phyloP scores from a whole-genome alignment of 1,140 invertebrate genomes.

The Halesus radiatus region DNA sequence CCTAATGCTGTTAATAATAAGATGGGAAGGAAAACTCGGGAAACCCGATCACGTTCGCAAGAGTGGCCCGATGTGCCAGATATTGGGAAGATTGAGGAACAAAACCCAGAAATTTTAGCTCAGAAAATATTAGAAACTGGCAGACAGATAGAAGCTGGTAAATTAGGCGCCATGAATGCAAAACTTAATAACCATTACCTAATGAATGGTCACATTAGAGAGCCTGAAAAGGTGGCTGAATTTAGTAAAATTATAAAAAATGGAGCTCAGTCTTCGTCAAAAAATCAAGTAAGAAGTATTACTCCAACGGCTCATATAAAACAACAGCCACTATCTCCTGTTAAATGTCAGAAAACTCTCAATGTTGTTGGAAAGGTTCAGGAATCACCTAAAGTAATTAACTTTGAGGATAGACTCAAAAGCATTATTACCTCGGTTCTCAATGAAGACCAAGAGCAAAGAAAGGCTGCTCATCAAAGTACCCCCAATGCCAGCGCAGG shows the following conservation, averaged over 20 bases:
- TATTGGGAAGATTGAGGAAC: constrained; percentile 90
- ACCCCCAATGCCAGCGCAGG: neutral
- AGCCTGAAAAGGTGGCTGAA: constrained; percentile 62
- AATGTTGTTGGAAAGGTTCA: constrained; percentile 71
- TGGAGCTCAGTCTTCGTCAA: constrained; percentile 6
- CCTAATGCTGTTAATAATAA: constrained; percentile 66
- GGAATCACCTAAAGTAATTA: constrained; percentile 86
- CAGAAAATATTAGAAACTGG: constrained; percentile 92
- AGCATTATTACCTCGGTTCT: constrained; percentile 92
- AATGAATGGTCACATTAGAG: constrained; percentile 66
- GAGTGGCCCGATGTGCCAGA: constrained; percentile 93
- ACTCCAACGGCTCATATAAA: constrained; percentile 58
- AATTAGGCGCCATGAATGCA: constrained; percentile 64
- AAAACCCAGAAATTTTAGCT: constrained; percentile 90
- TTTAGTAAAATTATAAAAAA: constrained; percentile 57
- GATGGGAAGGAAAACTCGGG: constrained; percentile 76
- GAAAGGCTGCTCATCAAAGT: constrained; percentile 63
- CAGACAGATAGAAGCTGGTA: constrained; percentile 87
- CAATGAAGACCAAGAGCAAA: constrained; percentile 83
- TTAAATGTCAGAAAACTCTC: constrained; percentile 66
- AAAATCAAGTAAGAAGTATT: constrained; percentile 60
- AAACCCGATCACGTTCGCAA: constrained; percentile 83
- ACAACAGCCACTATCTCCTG: constrained; percentile 60
- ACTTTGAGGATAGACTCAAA: constrained; percentile 93
- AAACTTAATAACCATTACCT: constrained; percentile 63